These are phyloP conservation scores for Equus quagga DNA, from an alignment of 2,113 vertebrate genomes.

Conservation along the genomic window DNA sequence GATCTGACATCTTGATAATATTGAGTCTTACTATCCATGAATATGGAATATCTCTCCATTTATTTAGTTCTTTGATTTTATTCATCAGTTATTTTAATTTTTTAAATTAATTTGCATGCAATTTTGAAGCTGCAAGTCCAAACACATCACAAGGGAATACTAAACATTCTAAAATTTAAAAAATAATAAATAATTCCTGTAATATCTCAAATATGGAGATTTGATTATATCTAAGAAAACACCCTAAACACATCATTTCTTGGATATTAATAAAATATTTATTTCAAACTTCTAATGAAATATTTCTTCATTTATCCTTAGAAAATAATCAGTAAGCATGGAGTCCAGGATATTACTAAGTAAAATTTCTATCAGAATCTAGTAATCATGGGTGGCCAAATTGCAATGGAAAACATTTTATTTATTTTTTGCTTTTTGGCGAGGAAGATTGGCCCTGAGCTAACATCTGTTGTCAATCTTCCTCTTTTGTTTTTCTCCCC, in stretches of 20 bases:
- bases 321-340: neutral
- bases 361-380: neutral
- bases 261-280: neutral
- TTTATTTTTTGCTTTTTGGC: too few relatives aligned
- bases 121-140: neutral
- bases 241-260: neutral
- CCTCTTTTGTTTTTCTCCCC: too few relatives aligned
- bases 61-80: neutral
- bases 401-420: neutral
- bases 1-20: neutral
- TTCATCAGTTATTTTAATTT: neutral
- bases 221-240: neutral
- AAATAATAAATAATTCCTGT: neutral
- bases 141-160: neutral
- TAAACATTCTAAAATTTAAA: neutral
- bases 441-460: too few relatives aligned
- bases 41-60: neutral
- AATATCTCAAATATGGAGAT: neutral
- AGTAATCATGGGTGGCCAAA: neutral
- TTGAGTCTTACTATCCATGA: neutral
- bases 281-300: neutral
- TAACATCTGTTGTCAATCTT: too few relatives aligned
- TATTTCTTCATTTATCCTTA: neutral
- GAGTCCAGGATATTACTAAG: neutral
- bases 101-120: neutral